Evolutionary conservation across 2,797 vertebrate species (phyloP), one percentile per base, ranked within the genome.

Genomic region (Anguilla pacifica): DNA sequence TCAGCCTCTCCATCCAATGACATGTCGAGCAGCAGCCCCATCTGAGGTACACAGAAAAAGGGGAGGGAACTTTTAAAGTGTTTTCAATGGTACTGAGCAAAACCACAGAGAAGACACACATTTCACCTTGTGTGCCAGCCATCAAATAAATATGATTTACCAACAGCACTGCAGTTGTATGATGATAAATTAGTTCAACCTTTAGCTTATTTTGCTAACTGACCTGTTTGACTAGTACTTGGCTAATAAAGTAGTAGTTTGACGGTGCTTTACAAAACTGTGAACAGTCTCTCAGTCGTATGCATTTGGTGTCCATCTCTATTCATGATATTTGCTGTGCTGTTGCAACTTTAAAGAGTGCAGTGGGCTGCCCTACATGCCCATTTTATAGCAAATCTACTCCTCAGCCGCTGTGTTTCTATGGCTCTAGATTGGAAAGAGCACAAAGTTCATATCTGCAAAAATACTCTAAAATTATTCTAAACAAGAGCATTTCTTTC

Each of bases 1-100:
- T 91, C 89, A 88, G 91, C 90, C 85, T 90, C 86, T 72, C 92
- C 89, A 0, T 93, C 94, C 0, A 93, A 92, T 39, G 95, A 93
- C 59, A 95, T 90, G 55, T 94, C 94, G 46, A 93, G 89, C 83
- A 96, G 92, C 88, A 95, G 91, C 13, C 94, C 95, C 89, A 95
- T 89, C 95, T 96, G 86, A 31, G 64, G 81, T 19, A 61, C 28
- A 81, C 43, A 83, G 84, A 35, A 35, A 77, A 64, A 28, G 77
- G 39, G 19, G 39, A 39, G 77, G 77, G 77, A 22, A 49, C 15
- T 7, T 46, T 9, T 1, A 81, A 43, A 19, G 72, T 59, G 17
- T 25, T 67, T 67, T 67, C 5, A 22, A 19, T 10, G n/a, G 64
- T 46, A 17, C 5, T 25, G 70, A 74, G 31, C 9, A 74, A 74